A percentile compares a stretch with the other conserved stretches of the same genome.
phyloP scores from a whole-genome alignment of 2,113 vertebrate genomes.

The Sclerurus mexicanus region DNA sequence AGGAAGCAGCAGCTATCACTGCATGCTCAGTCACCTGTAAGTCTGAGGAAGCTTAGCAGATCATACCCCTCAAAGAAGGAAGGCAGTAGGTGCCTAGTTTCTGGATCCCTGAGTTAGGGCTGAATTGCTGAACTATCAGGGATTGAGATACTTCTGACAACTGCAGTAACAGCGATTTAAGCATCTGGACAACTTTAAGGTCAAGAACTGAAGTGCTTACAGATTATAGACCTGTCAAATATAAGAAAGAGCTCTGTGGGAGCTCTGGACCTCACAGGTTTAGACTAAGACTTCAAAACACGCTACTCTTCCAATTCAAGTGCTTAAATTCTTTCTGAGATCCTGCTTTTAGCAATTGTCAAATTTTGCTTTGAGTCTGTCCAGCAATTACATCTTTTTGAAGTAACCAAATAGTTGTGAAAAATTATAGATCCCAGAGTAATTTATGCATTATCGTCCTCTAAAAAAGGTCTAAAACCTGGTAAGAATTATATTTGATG shows the following conservation, averaged over 20 bases:
- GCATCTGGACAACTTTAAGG: conserved; percentile 52
- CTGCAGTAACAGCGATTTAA: conserved; percentile 21
- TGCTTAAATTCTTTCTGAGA: not conserved
- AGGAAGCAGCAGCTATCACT: not conserved
- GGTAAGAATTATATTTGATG: not conserved
- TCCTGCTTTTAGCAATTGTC: not conserved
- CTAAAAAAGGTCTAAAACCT: not conserved
- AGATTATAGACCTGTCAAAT: conserved; percentile 54
- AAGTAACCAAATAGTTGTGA: not conserved
- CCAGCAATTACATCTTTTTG: not conserved
- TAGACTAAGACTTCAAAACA: conserved; percentile 52
- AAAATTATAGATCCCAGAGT: not conserved
- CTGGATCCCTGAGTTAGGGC: not conserved
- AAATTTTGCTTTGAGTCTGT: not conserved
- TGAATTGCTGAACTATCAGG: conserved; percentile 43
- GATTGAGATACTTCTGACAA: conserved; percentile 48
- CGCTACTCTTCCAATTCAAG: conserved; percentile 1
- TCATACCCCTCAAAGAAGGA: conserved; percentile 13
- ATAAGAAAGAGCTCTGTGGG: conserved; percentile 14
- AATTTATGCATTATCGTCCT: not conserved
- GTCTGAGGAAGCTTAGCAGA: conserved; percentile 22
- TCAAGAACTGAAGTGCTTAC: conserved; percentile 50
- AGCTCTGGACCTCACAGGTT: conserved; percentile 30
- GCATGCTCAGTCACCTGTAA: conserved; percentile 25
- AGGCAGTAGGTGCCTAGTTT: conserved; percentile 12